Base-by-base conservation (phyloP, 1,140 invertebrate genomes). In the Drosophila suzukii region DNA sequence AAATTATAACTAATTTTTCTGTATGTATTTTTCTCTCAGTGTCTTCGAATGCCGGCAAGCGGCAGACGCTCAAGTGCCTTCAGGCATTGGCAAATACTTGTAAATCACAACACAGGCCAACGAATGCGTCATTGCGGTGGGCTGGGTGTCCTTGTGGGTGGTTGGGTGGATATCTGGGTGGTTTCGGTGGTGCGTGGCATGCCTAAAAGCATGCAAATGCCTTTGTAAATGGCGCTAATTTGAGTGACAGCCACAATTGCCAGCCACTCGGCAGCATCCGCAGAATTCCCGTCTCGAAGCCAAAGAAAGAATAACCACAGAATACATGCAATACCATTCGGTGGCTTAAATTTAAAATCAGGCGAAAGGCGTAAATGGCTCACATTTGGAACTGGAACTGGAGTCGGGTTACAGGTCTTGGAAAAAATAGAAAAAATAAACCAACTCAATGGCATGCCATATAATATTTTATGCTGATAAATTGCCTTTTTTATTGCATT, bases 401-500 rank as follows among this genome's bases (percentile, higher is more conserved):
- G 8, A 38, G 41, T 36, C 17, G 54, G 55, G 32, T 44, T 54
- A 67, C 15, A 63, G 24, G 20, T 1, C 39, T 32, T 41, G 15
- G 44, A 49, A 47, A 46, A 24, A 11, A 36, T 10, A 11, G 34
- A 81, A 86, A 88, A 88, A 88, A 88, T 74, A 80, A 89, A 83
- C 73, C 70, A 62, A 84, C 84, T 90, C 81, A 86, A 86, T 86
- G 83, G 85, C 80, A 81, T 89, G 84, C 85, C 84, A 89, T 89
- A 89, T 89, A 89, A 89, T 89, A 89, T 89, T 89, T 89, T 89
- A 89, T 89, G 84, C 85, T 89, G 84, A 89, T 89, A 89, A 89
- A 89, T 89, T 89, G 84, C 77, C 77, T 78, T 89, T 89, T 89
- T 89, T 89, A 89, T 89, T 89, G 81, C 84, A 89, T 89, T 89